These are phyloP conservation scores for Hemicordylus capensis DNA, from an alignment of 2,113 vertebrate genomes.

Conservation along the genomic window DNA sequence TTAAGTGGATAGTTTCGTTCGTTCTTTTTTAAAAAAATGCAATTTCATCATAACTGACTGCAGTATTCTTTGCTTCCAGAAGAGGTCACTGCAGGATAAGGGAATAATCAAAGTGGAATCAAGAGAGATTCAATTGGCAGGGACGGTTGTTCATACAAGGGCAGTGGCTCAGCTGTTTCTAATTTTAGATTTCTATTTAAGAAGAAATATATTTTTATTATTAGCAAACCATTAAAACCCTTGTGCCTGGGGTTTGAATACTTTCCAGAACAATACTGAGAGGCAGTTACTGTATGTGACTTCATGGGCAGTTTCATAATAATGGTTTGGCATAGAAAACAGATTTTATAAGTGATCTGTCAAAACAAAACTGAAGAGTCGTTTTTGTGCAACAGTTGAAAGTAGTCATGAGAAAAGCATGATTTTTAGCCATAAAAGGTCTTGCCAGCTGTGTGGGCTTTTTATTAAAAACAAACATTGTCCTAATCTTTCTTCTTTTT, in stretches of 20 bases:
- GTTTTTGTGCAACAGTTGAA: conserved; percentile 27
- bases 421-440: conserved; percentile 62
- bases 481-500: conserved; percentile 46
- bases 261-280: background rate
- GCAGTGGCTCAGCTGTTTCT: background rate
- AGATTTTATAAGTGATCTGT: conserved; percentile 37
- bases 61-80: conserved; percentile 34
- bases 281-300: background rate
- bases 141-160: rapidly evolving
- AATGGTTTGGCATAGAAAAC: background rate
- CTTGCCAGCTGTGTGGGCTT: conserved; percentile 45
- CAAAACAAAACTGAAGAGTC: conserved; percentile 21
- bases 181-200: background rate
- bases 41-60: background rate
- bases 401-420: conserved; percentile 58
- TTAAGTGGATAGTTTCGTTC: background rate
- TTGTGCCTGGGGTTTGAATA: background rate
- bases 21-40: background rate
- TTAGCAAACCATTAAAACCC: background rate
- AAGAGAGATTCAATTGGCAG: background rate
- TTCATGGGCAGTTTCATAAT: background rate
- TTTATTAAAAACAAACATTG: conserved; percentile 56
- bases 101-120: background rate
- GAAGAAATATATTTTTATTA: background rate
- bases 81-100: conserved; percentile 55